Percentiles rank a stretch among this genome's conserved stretches.
Evolutionary conservation across 2,113 vertebrate genomes (phyloP).

Genomic region (Dromiciops gliroides): DNA sequence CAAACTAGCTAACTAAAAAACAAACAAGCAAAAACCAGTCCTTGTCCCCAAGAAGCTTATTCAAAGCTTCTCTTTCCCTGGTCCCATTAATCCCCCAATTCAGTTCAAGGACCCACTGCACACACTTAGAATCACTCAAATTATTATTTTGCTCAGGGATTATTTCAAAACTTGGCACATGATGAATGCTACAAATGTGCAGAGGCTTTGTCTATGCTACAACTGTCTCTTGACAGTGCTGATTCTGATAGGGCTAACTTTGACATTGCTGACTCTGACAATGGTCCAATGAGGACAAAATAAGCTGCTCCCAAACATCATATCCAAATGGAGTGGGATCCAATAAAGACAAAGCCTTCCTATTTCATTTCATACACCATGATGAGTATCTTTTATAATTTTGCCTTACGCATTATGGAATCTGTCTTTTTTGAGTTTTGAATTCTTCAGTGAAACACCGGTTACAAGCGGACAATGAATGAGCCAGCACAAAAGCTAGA

Average conservation of each 20-base stretch:
- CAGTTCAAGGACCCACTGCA: background rate
- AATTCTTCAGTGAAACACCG: background rate
- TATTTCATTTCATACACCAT: background rate
- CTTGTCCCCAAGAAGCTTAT: background rate
- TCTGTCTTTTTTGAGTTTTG: background rate
- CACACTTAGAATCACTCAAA: background rate
- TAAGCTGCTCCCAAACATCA: too few relatives aligned
- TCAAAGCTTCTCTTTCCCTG: background rate
- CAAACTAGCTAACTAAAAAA: background rate
- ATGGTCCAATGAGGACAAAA: too few relatives aligned
- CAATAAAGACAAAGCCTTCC: background rate
- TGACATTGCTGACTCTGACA: background rate
- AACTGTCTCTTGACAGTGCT: background rate
- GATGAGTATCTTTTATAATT: background rate
- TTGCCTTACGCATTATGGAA: background rate
- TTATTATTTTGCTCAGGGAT: background rate
- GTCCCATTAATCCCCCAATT: background rate
- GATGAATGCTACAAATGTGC: background rate
- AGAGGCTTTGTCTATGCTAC: background rate
- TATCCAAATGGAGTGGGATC: too few relatives aligned
- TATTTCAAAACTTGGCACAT: background rate
- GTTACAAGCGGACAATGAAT: background rate
- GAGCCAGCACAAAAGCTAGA: background rate
- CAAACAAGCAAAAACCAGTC: background rate
- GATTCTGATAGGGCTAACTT: background rate